phyloP scores from a whole-genome alignment of 2,888 invertebrate genomes.

The Scaptomyza parva region DNA sequence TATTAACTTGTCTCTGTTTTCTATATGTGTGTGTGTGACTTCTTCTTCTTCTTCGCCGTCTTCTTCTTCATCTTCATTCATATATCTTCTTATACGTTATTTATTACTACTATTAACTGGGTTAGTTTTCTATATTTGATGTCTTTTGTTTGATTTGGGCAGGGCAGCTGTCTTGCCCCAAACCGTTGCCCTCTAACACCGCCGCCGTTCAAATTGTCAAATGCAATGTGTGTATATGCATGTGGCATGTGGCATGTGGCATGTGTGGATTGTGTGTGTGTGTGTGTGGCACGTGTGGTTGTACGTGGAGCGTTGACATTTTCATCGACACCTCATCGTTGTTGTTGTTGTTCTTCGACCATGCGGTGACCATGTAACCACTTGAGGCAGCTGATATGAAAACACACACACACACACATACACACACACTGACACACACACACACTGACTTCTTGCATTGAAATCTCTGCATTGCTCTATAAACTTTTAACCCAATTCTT shows the following conservation, averaged over 20 bases:
- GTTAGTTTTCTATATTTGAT: slow-evolving; percentile 60
- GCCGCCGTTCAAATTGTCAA: background rate
- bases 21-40: too few relatives aligned
- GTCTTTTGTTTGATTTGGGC: slow-evolving; percentile 45
- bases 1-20: too few relatives aligned
- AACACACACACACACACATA: slow-evolving; percentile 36
- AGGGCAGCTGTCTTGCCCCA: slow-evolving; percentile 32
- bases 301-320: slow-evolving; percentile 60
- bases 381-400: slow-evolving; percentile 67
- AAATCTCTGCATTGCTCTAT: slow-evolving; percentile 79
- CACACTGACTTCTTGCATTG: slow-evolving; percentile 46
- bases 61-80: too few relatives aligned
- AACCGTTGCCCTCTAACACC: background rate
- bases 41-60: too few relatives aligned
- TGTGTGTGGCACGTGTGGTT: slow-evolving; percentile 41
- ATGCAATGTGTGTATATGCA: slow-evolving; percentile 4
- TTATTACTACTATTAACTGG: slow-evolving; percentile 61
- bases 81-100: background rate
- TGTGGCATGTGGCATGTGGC: slow-evolving; percentile 21
- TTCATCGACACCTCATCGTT: slow-evolving; percentile 48
- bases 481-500: slow-evolving; percentile 83
- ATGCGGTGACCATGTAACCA: slow-evolving; percentile 66
- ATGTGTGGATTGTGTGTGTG: slow-evolving; percentile 42
- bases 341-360: slow-evolving; percentile 50
- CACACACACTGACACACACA: slow-evolving; percentile 5